Evolutionary conservation across 2,888 invertebrate species (phyloP).

Genomic region (Tenthredo notha): DNA sequence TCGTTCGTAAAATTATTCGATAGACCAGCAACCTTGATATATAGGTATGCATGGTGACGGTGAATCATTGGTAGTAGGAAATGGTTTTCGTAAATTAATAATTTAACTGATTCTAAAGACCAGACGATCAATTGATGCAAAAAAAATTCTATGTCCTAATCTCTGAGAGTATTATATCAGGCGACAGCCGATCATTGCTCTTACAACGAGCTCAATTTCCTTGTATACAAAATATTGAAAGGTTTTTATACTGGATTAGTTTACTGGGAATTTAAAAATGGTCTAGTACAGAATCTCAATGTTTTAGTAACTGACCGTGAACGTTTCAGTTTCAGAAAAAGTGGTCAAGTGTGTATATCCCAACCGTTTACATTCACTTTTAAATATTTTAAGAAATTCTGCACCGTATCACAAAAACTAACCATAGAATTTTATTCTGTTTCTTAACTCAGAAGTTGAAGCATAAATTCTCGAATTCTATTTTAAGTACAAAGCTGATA

Average conservation of each 20-base stretch:
- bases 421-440: background rate
- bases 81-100: background rate
- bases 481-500: background rate
- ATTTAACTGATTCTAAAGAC: background rate
- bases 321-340: background rate
- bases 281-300: background rate
- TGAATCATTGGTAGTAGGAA: background rate
- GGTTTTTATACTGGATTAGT: slow-evolving; percentile 1
- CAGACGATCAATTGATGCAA: background rate
- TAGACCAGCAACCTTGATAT: background rate
- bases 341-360: background rate
- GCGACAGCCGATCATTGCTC: background rate
- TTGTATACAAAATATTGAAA: background rate
- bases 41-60: background rate
- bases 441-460: background rate
- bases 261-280: background rate
- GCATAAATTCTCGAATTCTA: slow-evolving; percentile 8
- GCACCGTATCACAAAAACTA: background rate
- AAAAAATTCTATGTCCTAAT: background rate
- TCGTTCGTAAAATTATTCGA: background rate
- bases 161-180: background rate
- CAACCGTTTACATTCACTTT: background rate
- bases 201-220: background rate
- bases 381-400: background rate
- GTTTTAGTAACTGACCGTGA: background rate